phyloP scores from a whole-genome alignment of 2,888 invertebrate genomes.

The Idaea dimidiata region DNA sequence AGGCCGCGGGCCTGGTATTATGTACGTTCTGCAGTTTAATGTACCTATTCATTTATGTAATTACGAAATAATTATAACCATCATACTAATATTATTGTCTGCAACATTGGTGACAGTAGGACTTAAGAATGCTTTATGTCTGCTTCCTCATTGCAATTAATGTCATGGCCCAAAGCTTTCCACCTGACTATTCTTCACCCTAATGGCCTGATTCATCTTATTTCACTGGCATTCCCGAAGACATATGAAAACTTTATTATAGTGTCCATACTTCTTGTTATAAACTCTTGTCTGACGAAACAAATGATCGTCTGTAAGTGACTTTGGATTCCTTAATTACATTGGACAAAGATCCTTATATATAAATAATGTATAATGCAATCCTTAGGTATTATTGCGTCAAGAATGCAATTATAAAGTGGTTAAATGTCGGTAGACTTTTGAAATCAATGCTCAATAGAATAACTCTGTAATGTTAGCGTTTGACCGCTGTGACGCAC shows the following conservation, averaged over 20 bases:
- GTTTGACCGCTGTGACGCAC: not conserved
- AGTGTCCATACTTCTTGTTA: not conserved
- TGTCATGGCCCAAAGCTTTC: slow-evolving; percentile 17
- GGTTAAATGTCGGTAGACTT: slow-evolving; percentile 9
- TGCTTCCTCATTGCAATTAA: slow-evolving; percentile 30
- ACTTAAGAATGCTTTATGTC: slow-evolving; percentile 25
- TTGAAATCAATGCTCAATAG: slow-evolving; percentile 13
- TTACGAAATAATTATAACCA: too few relatives aligned
- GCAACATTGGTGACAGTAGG: slow-evolving; percentile 33
- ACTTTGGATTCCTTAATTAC: slow-evolving; percentile 20
- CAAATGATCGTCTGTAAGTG: slow-evolving; percentile 7
- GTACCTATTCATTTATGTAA: too few relatives aligned
- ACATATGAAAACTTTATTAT: slow-evolving; percentile 1
- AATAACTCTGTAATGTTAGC: slow-evolving; percentile 5
- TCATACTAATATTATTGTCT: not conserved
- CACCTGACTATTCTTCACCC: slow-evolving; percentile 23
- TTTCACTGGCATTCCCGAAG: slow-evolving; percentile 21
- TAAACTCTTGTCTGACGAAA: not conserved
- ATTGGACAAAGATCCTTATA: slow-evolving; percentile 9
- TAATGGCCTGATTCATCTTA: slow-evolving; percentile 30
- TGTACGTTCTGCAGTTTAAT: slow-evolving; percentile 5
- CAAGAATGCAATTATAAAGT: slow-evolving; percentile 20
- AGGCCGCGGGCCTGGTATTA: too few relatives aligned
- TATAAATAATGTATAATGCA: slow-evolving; percentile 10
- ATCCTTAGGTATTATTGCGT: slow-evolving; percentile 18